Conservation (phyloP, 35 echinoderm and acorn worm species). For the Ophioderma brevispina region DNA sequence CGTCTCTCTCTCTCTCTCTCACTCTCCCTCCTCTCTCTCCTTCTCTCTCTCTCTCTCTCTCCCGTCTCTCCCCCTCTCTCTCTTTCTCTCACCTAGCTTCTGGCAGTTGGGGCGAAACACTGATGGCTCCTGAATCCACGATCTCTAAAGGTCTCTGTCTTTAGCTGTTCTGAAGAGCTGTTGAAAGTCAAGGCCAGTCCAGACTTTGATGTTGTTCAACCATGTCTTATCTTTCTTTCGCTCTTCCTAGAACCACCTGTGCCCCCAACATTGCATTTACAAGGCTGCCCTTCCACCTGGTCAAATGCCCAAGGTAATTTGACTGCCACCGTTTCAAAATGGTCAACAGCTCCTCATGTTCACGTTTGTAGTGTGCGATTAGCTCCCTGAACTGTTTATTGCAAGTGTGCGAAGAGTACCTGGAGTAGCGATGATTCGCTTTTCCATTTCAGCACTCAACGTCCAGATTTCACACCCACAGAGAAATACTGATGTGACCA, state of each 20-base stretch:
- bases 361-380: neutral
- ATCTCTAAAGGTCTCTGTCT: neutral
- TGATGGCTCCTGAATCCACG: neutral
- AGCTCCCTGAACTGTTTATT: neutral
- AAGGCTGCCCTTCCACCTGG: neutral
- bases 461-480: slow-evolving; percentile 32
- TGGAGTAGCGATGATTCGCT: neutral
- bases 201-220: neutral
- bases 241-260: neutral
- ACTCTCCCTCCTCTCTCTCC: too few relatives aligned
- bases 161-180: neutral
- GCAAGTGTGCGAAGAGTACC: neutral
- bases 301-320: neutral
- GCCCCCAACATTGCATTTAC: neutral
- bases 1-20: too few relatives aligned
- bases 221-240: neutral
- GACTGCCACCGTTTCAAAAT: neutral
- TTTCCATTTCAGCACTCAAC: slow-evolving; percentile 13
- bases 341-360: neutral
- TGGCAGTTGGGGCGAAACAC: neutral
- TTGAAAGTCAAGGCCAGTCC: neutral
- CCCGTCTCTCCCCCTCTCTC: too few relatives aligned
- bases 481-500: slow-evolving; percentile 10
- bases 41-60: too few relatives aligned
- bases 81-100: neutral